A percentile compares a stretch with the other conserved stretches of the same genome.
These are phyloP conservation scores for Corythornis cristatus DNA, from an alignment of 2,113 vertebrate species.

Conservation along the genomic window DNA sequence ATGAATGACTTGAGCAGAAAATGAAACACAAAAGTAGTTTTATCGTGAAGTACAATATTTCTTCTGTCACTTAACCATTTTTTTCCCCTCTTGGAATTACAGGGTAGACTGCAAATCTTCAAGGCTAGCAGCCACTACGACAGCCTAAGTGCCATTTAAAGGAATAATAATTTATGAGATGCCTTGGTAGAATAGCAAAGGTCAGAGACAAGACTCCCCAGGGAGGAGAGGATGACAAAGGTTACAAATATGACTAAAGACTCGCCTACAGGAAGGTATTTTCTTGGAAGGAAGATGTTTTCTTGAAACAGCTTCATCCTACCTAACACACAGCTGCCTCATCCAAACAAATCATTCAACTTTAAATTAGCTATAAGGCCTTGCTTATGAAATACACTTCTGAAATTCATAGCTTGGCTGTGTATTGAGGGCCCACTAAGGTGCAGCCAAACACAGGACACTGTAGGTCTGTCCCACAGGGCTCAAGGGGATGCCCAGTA, in stretches of 20 bases:
- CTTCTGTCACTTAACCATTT: constrained; percentile 73
- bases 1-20: constrained; percentile 68
- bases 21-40: constrained; percentile 74
- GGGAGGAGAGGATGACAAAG: constrained; percentile 30
- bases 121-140: constrained; percentile 53
- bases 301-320: constrained; percentile 22
- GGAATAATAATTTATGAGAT: constrained; percentile 66
- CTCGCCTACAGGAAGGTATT: background rate
- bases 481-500: background rate
- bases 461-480: background rate
- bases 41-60: constrained; percentile 70
- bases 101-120: constrained; percentile 71
- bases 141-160: constrained; percentile 74
- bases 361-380: background rate
- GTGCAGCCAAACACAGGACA: background rate
- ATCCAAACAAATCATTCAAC: background rate
- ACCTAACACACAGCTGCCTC: background rate
- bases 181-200: constrained; percentile 52
- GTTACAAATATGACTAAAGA: constrained; percentile 55
- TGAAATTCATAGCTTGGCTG: background rate
- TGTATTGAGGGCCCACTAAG: background rate
- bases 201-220: constrained; percentile 12
- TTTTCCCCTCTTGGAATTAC: constrained; percentile 67
- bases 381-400: fast-evolving
- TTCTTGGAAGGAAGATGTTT: constrained; percentile 9